Percentiles rank a stretch among this genome's conserved stretches.
Evolutionary conservation across 92 coral and sea anemone species (phyloP).

Genomic region (Zoanthus sansibaricus): DNA sequence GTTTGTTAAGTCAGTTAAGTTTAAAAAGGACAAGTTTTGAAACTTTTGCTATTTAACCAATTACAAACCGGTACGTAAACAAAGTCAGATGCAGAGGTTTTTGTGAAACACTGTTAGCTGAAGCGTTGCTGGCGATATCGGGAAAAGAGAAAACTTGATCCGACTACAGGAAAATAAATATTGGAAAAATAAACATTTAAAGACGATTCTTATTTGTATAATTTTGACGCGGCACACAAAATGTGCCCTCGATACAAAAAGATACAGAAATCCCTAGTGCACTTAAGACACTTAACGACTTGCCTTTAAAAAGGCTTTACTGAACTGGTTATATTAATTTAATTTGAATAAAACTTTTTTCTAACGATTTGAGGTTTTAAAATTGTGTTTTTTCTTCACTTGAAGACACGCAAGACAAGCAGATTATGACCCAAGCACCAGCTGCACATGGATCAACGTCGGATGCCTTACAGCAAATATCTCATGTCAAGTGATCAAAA

Average conservation of each 20-base stretch:
- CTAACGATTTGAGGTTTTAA: background rate
- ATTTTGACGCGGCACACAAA: background rate
- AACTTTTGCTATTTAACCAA: background rate
- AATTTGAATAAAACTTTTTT: too few relatives aligned
- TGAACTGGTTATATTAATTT: too few relatives aligned
- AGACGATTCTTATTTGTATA: background rate
- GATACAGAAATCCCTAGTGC: background rate
- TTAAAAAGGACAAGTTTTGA: constrained; percentile 2
- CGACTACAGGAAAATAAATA: constrained; percentile 25
- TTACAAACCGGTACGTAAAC: constrained; percentile 12
- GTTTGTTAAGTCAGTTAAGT: background rate
- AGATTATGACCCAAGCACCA: background rate
- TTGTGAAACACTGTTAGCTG: constrained; percentile 10
- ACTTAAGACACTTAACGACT: background rate
- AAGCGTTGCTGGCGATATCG: constrained; percentile 7
- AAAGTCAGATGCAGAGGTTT: constrained; percentile 15
- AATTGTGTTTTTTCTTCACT: constrained; percentile 21
- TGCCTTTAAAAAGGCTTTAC: background rate
- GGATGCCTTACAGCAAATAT: background rate
- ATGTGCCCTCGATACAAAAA: too few relatives aligned
- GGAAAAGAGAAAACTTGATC: constrained; percentile 3
- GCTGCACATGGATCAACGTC: background rate
- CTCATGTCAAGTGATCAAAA: background rate
- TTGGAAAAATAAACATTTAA: background rate
- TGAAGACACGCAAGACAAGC: background rate